phyloP scores from a whole-genome alignment of 2,797 vertebrate species.

The Rhadinocentrus ornatus region DNA sequence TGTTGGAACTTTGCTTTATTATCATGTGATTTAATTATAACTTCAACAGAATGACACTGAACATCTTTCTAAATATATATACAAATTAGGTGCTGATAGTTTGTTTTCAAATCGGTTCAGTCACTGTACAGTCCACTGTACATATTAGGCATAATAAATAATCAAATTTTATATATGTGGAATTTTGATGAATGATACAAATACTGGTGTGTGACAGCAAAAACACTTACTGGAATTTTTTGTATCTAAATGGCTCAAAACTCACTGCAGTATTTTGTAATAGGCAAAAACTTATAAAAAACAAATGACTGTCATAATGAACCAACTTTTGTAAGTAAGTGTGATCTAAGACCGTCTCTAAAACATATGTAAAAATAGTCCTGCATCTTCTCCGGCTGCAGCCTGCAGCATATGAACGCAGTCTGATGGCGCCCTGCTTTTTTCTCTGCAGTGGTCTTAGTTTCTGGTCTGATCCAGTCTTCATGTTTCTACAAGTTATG shows the following conservation, averaged over 20 bases:
- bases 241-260: background rate
- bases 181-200: background rate
- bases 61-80: background rate
- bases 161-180: too few relatives aligned
- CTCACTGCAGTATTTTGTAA: conserved; percentile 11
- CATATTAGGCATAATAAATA: background rate
- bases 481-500: background rate
- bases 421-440: conserved; percentile 25
- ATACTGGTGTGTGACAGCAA: too few relatives aligned
- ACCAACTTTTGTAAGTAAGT: conserved; percentile 20
- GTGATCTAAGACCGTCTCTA: conserved; percentile 20
- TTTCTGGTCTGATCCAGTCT: conserved; percentile 39
- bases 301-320: background rate
- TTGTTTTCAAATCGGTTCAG: background rate
- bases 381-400: conserved; percentile 33
- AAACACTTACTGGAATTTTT: background rate
- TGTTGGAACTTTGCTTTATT: background rate
- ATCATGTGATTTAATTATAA: background rate
- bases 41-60: background rate
- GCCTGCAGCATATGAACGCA: conserved; percentile 18
- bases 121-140: background rate
- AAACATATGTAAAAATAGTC: conserved; percentile 20
- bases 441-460: conserved; percentile 24
- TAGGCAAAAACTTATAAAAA: conserved; percentile 1
- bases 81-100: background rate